Evolutionary conservation across 2,797 vertebrate genomes (phyloP), one percentile per base, ranked within the genome.

Genomic region (Erethizon dorsatum): DNA sequence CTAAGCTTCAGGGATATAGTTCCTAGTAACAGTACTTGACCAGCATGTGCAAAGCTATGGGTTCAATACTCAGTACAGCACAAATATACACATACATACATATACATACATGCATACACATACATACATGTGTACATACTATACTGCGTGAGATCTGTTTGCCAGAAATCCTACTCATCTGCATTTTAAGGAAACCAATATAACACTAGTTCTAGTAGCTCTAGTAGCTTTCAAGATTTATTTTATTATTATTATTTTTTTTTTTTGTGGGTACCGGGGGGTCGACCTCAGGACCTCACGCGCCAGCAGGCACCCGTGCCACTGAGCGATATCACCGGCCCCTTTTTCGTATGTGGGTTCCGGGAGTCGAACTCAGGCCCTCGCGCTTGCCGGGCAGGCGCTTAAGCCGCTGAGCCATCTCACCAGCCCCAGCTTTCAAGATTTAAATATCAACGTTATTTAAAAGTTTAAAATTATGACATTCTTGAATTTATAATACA

Each of bases 401-500:
- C n/a, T n/a, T n/a, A n/a, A n/a, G n/a, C n/a, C n/a, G n/a, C n/a
- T n/a, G n/a, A n/a, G n/a, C n/a, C n/a, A n/a, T n/a, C n/a, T n/a
- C n/a, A n/a, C n/a, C n/a, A n/a, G n/a, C n/a, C n/a, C n/a, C n/a
- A 50, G 8, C 33, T 88, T 63, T 52, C 57, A 93, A 95, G 80
- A 95, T 33, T 22, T 63, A 59, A 37, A 17, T 71, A 71, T 54
- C 33, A 59, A n/a, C 28, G 41, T 56, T 86, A 80, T 45, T 90
- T 52, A 61, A 9, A 96, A 73, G 65, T 80, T 90, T 47, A 69
- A 83, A 94, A 77, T 63, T 5, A 65, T 41, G n/a, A 41, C 31
- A 67, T 88, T 73, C 31, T 94, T 87, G 14, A 57, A 82, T 88
- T 88, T 92, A 61, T 82, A 26, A 82, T 47, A 85, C 6, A 10